phyloP scores from a whole-genome alignment of 2,113 vertebrate species.

The Lontra canadensis region DNA sequence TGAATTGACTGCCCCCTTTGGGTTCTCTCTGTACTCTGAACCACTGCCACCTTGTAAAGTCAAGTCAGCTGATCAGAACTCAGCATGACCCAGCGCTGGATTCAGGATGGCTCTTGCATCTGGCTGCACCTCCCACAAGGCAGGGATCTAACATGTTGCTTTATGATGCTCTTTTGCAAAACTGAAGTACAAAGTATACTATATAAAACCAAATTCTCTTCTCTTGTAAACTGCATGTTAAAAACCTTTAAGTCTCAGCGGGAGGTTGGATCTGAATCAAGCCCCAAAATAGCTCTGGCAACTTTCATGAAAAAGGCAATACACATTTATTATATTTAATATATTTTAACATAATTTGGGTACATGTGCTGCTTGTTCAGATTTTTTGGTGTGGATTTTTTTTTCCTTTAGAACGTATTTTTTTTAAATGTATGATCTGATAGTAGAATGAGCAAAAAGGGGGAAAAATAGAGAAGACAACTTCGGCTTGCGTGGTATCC shows the following conservation, averaged over 20 bases:
- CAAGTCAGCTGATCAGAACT: background rate
- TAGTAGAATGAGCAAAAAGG: constrained; percentile 9
- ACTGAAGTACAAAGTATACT: constrained; percentile 65
- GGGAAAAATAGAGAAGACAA: background rate
- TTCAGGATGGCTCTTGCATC: constrained; percentile 51
- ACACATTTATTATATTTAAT: constrained; percentile 79
- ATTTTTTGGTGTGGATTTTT: constrained; percentile 63
- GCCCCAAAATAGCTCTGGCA: constrained; percentile 81
- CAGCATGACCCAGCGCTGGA: background rate
- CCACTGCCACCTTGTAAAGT: background rate
- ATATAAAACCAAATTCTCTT: constrained; percentile 78
- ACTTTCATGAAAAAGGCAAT: constrained; percentile 79
- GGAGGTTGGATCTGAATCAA: constrained; percentile 80
- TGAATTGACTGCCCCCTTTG: background rate
- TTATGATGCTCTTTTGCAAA: constrained; percentile 80
- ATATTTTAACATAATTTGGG: constrained; percentile 83
- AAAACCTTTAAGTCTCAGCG: constrained; percentile 81
- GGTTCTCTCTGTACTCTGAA: background rate
- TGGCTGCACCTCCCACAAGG: constrained; percentile 41
- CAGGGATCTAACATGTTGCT: constrained; percentile 64
- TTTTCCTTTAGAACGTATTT: constrained; percentile 53
- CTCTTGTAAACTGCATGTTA: constrained; percentile 78
- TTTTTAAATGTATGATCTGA: background rate
- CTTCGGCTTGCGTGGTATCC: background rate
- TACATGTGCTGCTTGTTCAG: constrained; percentile 68